A percentile compares a stretch with the other conserved stretches of the same genome.
Conservation (phyloP, 2,797 vertebrate species). For the Hafferia zeledoni region DNA sequence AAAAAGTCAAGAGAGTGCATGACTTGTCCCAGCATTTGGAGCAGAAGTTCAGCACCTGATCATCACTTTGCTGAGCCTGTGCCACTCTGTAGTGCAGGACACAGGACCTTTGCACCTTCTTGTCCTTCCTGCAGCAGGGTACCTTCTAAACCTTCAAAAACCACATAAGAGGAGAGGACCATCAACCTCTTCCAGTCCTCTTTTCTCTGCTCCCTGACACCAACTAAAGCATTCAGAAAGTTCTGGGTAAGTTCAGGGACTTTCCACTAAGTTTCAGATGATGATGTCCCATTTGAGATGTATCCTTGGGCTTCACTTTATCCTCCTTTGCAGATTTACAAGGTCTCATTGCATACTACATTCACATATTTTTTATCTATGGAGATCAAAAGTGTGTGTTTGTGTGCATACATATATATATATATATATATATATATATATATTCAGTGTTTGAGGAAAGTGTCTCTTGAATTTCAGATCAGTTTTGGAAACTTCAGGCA, state of each 20-base stretch:
- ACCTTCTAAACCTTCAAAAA: neutral
- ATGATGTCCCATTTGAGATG: neutral
- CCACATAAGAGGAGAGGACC: fast-evolving
- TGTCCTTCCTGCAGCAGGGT: neutral
- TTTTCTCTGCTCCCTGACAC: neutral
- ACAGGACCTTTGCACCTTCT: neutral
- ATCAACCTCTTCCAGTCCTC: neutral
- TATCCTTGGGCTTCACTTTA: neutral
- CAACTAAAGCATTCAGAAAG: neutral
- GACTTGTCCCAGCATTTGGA: neutral
- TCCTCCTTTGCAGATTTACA: neutral
- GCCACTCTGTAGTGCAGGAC: too few relatives aligned
- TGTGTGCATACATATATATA: neutral
- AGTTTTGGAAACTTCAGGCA: constrained; percentile 4
- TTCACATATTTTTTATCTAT: neutral
- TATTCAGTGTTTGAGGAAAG: neutral
- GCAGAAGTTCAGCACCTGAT: neutral
- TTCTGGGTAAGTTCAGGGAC: neutral
- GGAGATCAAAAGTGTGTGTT: neutral
- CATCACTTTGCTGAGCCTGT: neutral
- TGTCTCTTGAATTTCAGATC: constrained; percentile 7
- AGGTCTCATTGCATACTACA: neutral
- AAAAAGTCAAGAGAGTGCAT: neutral
- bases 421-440: neutral
- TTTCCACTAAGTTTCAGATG: neutral